Conservation (phyloP, 2,113 vertebrate species). For the Poecilia latipinna region DNA sequence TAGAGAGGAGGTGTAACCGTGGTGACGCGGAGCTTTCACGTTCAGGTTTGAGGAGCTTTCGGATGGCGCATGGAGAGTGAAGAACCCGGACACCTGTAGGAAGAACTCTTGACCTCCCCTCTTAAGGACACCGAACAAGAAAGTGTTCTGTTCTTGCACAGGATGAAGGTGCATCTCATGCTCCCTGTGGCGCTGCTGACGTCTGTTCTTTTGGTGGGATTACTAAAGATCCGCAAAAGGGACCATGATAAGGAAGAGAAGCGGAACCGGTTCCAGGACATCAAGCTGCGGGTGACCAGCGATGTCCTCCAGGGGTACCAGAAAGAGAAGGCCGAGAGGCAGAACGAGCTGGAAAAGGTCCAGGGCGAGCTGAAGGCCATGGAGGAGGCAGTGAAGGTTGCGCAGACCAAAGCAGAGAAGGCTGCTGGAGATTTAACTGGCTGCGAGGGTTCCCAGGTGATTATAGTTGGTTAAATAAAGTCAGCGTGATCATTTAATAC, state of each 20-base stretch:
- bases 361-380: fast-evolving
- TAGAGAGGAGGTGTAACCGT: not conserved
- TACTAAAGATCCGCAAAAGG: conserved; percentile 36
- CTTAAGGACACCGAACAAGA: not conserved
- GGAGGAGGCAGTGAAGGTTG: fast-evolving
- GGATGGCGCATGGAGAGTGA: not conserved
- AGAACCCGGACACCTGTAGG: not conserved
- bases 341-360: not conserved
- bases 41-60: not conserved
- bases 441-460: conserved; percentile 38
- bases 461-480: not conserved
- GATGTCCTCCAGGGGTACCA: conserved; percentile 63
- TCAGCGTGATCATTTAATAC: not conserved
- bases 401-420: fast-evolving
- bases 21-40: not conserved
- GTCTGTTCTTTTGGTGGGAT: conserved; percentile 28
- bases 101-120: not conserved
- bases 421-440: not conserved
- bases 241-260: conserved; percentile 1
- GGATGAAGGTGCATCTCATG: conserved; percentile 51
- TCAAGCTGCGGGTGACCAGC: conserved; percentile 61
- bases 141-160: not conserved
- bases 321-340: not conserved
- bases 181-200: conserved; percentile 7
- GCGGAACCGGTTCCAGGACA: conserved; percentile 28